phyloP scores from a whole-genome alignment of 2,797 vertebrate species.

The Anisognathus igniventris region DNA sequence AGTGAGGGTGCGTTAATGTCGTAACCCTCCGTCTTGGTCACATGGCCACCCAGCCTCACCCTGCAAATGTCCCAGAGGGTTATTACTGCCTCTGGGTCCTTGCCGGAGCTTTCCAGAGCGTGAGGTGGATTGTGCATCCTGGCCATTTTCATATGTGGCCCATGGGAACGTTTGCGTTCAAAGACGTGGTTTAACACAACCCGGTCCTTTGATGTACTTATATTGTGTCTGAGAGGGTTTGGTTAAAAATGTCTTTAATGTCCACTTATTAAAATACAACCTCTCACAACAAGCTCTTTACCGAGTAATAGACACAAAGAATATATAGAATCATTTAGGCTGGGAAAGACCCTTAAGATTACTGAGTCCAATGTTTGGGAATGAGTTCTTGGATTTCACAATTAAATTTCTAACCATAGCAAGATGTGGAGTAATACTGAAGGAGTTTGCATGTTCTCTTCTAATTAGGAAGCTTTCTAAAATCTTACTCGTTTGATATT shows the following conservation, averaged over 20 bases:
- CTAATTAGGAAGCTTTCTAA: background rate
- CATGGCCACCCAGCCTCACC: background rate
- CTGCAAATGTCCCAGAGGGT: background rate
- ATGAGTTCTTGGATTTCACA: background rate
- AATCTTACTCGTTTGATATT: background rate
- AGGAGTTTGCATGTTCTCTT: background rate
- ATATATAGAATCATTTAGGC: background rate
- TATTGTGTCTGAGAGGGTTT: background rate
- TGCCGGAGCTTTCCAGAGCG: background rate
- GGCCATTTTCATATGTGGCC: background rate
- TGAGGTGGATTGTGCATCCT: background rate
- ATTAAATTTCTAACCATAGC: background rate
- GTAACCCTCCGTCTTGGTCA: background rate
- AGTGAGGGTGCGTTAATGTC: background rate
- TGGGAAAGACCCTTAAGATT: background rate
- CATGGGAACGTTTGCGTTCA: background rate
- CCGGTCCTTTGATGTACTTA: background rate
- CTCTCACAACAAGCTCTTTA: background rate
- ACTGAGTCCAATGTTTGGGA: background rate
- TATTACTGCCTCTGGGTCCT: background rate
- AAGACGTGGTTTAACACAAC: background rate
- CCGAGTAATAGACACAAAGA: background rate
- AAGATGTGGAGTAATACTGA: background rate
- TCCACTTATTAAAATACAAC: background rate
- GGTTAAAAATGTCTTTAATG: background rate